phyloP scores from a whole-genome alignment of 1,140 invertebrate genomes.

The Sarcophaga peregrina region DNA sequence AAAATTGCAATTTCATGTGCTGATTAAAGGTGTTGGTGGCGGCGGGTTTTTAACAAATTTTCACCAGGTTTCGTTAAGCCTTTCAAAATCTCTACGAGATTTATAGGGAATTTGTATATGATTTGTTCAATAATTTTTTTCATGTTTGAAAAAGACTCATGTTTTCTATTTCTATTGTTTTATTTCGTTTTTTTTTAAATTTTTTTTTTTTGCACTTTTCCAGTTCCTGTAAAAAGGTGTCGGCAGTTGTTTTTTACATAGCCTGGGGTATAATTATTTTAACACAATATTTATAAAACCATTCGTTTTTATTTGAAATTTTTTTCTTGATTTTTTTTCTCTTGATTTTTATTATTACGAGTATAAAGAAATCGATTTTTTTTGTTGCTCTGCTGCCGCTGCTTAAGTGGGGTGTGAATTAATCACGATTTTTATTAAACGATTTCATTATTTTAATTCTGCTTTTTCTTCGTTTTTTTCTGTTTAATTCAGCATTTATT shows the following conservation, averaged over 20 bases:
- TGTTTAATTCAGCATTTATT: too few relatives aligned
- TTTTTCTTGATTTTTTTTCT: not conserved
- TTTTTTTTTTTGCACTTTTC: not conserved
- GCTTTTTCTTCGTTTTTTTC: not conserved
- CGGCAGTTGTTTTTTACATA: not conserved
- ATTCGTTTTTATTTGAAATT: not conserved
- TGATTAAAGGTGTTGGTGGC: conserved; percentile 1
- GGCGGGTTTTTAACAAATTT: conserved; percentile 33
- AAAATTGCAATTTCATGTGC: not conserved
- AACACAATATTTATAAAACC: conserved; percentile 33
- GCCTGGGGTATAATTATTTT: conserved; percentile 33
- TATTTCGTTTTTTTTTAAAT: not conserved
- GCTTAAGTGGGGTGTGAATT: conserved; percentile 20
- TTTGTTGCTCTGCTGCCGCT: not conserved
- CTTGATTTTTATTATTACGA: not conserved
- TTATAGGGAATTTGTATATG: not conserved
- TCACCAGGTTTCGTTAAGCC: not conserved
- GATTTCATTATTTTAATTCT: conserved; percentile 30
- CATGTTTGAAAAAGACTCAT: not conserved
- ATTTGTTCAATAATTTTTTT: not conserved
- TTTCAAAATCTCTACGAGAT: not conserved
- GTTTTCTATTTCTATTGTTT: not conserved
- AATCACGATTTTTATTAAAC: conserved; percentile 38
- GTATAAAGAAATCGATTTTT: not conserved
- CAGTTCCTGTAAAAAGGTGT: not conserved